Conservation (phyloP, 2,888 invertebrate species). For the Zygogramma bicolorata region DNA sequence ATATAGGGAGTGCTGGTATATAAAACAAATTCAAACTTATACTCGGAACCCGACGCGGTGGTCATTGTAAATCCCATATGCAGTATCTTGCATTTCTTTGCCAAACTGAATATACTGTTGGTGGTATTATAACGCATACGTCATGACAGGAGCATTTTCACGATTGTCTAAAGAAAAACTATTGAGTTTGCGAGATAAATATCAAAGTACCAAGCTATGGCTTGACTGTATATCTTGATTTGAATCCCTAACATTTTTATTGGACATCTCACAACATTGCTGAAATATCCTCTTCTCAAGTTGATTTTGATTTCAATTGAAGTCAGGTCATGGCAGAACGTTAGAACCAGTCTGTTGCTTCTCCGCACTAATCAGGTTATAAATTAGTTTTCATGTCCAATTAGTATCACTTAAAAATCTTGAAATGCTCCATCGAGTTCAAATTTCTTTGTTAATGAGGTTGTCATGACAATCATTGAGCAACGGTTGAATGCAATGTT, state of each 20-base stretch:
- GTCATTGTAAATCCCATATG: conserved; percentile 26
- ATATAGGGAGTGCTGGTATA: background rate
- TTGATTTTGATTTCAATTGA: background rate
- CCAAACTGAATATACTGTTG: background rate
- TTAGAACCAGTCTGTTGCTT: background rate
- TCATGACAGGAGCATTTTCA: background rate
- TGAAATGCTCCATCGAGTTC: conserved; percentile 3
- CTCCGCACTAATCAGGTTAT: background rate
- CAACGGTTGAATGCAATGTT: too few species aligned
- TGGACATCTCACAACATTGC: background rate
- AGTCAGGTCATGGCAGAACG: background rate
- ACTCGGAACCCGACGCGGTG: background rate
- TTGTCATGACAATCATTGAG: too few species aligned
- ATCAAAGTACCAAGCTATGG: background rate
- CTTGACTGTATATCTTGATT: background rate
- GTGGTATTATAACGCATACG: background rate
- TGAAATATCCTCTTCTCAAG: conserved; percentile 1
- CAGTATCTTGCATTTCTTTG: conserved; percentile 15
- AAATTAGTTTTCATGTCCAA: background rate
- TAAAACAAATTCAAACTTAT: background rate
- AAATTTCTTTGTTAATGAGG: background rate
- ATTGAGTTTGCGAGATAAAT: background rate
- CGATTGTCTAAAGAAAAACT: background rate
- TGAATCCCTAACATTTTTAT: background rate
- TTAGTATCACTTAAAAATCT: background rate